Percentiles rank a stretch among this genome's conserved stretches.
Evolutionary conservation across 2,888 invertebrate species (phyloP).

Genomic region (Altica lythri): DNA sequence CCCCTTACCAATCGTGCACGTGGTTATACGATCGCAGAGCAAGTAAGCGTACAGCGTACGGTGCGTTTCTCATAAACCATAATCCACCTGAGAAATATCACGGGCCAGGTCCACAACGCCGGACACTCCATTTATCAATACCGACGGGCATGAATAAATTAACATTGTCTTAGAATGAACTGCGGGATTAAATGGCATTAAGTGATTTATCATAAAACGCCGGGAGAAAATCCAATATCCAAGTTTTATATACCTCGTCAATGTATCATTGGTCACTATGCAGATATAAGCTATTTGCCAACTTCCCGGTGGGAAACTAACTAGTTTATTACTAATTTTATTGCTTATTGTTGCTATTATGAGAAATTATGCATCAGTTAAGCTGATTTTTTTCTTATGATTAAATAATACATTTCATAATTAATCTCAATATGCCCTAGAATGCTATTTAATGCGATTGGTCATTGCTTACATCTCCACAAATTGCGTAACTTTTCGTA

Average conservation of each 20-base stretch:
- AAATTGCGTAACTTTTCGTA: too few relatives aligned
- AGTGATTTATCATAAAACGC: constrained; percentile 52
- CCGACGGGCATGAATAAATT: constrained; percentile 53
- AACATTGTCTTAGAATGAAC: constrained; percentile 52
- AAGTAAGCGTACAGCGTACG: background rate
- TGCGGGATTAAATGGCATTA: constrained; percentile 52
- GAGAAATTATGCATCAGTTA: too few relatives aligned
- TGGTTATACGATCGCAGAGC: too few relatives aligned
- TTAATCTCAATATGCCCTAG: too few relatives aligned
- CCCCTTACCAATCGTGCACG: too few relatives aligned
- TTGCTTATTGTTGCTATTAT: too few relatives aligned
- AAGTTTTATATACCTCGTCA: constrained; percentile 47
- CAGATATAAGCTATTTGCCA: constrained; percentile 26
- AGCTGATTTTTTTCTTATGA: too few relatives aligned
- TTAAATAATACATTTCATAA: too few relatives aligned
- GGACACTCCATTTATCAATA: constrained; percentile 53
- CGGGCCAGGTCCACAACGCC: constrained; percentile 42
- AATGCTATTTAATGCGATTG: too few relatives aligned
- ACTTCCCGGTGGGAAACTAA: constrained; percentile 21
- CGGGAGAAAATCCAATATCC: constrained; percentile 51
- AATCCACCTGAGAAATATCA: constrained; percentile 44
- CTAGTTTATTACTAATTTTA: too few relatives aligned
- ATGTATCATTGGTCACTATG: constrained; percentile 31
- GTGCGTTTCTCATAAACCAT: constrained; percentile 29
- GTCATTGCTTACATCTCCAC: too few relatives aligned